phyloP scores from a whole-genome alignment of 2,797 vertebrate genomes.

The Tachyglossus aculeatus region DNA sequence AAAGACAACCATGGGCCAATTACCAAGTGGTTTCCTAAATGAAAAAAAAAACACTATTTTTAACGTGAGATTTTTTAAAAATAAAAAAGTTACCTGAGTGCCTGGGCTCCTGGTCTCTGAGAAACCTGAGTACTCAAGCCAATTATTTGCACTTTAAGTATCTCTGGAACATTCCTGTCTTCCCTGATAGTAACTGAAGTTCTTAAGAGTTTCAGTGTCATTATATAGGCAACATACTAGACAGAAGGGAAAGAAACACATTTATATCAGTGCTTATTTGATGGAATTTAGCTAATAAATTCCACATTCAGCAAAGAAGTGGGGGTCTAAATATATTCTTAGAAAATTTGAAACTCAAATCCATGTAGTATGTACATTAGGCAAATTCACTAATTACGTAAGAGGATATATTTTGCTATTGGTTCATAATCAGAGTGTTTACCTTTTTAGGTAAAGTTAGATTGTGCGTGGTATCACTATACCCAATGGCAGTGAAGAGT shows the following conservation, averaged over 20 bases:
- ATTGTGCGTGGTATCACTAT: conserved; percentile 89
- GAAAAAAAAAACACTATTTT: conserved; percentile 27
- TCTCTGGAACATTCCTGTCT: conserved; percentile 83
- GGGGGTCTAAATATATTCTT: neutral
- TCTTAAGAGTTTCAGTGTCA: conserved; percentile 87
- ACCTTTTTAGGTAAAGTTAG: conserved; percentile 88
- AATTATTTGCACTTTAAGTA: conserved; percentile 91
- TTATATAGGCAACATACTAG: conserved; percentile 88
- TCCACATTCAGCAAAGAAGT: too few species aligned
- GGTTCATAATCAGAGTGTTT: conserved; percentile 23
- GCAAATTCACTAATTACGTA: too few species aligned
- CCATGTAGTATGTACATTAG: too few species aligned
- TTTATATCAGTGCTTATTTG: too few species aligned
- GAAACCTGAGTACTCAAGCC: conserved; percentile 89
- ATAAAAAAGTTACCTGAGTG: conserved; percentile 85
- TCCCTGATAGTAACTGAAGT: conserved; percentile 91
- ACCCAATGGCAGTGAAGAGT: conserved; percentile 94
- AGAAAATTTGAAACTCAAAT: neutral
- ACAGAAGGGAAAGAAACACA: conserved; percentile 28
- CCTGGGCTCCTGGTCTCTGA: conserved; percentile 93
- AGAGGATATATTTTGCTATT: too few species aligned
- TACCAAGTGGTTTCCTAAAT: neutral
- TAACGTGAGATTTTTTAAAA: conserved; percentile 13
- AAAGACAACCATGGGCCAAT: neutral
- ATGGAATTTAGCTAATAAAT: too few species aligned